These are phyloP conservation scores for Eriocheir sinensis DNA, from an alignment of 1,140 invertebrate genomes.

Conservation along the genomic window DNA sequence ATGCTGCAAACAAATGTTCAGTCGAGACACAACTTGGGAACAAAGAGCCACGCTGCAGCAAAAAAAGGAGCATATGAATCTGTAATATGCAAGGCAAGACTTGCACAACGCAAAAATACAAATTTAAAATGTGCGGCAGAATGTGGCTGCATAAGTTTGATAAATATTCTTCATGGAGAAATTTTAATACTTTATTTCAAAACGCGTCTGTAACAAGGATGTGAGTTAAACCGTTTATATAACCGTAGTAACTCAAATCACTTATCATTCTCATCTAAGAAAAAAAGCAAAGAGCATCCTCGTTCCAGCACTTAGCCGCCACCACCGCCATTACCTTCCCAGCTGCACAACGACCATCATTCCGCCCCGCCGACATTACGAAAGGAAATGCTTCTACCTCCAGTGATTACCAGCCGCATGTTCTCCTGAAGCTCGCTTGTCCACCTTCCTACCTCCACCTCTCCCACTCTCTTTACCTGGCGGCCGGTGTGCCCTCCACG, in stretches of 20 bases:
- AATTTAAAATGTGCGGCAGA: too few species aligned
- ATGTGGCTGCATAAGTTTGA: too few species aligned
- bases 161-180: too few species aligned
- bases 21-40: conserved; percentile 38
- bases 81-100: background rate
- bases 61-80: background rate
- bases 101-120: background rate
- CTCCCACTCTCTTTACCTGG: background rate
- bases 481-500: conserved; percentile 46
- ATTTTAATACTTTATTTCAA: too few species aligned
- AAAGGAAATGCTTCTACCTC: background rate
- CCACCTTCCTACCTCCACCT: background rate
- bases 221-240: too few species aligned
- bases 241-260: too few species aligned
- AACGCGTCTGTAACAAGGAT: too few species aligned
- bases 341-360: background rate
- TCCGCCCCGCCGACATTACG: background rate
- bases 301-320: too few species aligned
- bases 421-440: background rate
- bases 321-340: background rate
- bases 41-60: background rate
- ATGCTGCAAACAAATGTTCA: conserved; percentile 41
- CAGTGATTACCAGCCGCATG: conserved; percentile 3
- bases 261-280: too few species aligned
- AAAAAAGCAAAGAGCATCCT: too few species aligned